A percentile compares a stretch with the other conserved stretches of the same genome.
Conservation (phyloP, 2,797 vertebrate species). For the Lepus townsendii region DNA sequence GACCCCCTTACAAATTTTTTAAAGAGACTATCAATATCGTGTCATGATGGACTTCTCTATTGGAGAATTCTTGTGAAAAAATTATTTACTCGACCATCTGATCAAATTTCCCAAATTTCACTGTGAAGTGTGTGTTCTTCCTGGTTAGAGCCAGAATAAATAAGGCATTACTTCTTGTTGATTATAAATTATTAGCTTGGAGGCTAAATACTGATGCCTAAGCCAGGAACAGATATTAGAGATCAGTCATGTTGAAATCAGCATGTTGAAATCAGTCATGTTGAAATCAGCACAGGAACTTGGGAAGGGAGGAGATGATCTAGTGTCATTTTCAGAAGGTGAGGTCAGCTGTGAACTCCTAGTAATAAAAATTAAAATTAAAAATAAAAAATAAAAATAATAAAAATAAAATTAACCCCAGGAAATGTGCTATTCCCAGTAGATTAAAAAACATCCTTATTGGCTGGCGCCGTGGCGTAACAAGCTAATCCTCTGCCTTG, state of each 20-base stretch:
- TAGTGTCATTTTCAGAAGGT: not conserved
- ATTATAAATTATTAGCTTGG: not conserved
- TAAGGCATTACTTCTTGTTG: not conserved
- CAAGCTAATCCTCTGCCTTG: no score
- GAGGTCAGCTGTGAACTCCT: not conserved
- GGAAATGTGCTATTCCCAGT: not conserved
- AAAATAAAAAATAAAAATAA: not conserved
- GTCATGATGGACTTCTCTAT: not conserved
- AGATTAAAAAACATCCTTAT: not conserved
- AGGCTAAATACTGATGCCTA: not conserved
- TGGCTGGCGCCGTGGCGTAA: not conserved
- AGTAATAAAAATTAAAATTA: not conserved
- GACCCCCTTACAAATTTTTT: not conserved
- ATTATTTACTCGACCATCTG: constrained; percentile 27
- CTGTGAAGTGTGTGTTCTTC: not conserved
- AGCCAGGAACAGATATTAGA: not conserved
- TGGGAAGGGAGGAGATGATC: not conserved
- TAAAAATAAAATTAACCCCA: not conserved
- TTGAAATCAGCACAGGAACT: not conserved
- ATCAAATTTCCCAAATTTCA: constrained; percentile 38
- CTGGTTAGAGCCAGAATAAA: not conserved
- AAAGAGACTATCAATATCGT: not conserved
- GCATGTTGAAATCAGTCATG: no score
- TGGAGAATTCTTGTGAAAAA: constrained; percentile 40
- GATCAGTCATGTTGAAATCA: not conserved